Percentiles rank a stretch among this genome's conserved stretches.
phyloP scores from a whole-genome alignment of 2,797 vertebrate species.

The Potorous gilbertii region DNA sequence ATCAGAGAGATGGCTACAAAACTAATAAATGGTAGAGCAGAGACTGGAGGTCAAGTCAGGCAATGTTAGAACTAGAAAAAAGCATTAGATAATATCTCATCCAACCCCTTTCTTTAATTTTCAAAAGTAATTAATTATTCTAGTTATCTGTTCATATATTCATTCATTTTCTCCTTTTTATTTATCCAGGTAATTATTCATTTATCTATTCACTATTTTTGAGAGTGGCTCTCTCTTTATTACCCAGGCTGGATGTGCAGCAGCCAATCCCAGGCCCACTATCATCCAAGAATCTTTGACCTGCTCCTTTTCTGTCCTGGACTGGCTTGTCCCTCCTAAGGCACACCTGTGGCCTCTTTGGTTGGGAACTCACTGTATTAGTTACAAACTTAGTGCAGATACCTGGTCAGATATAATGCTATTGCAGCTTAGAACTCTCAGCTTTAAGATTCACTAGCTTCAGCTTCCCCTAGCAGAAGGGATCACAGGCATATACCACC shows the following conservation, averaged over 20 bases:
- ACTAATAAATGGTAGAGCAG: neutral
- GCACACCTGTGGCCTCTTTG: too few relatives aligned
- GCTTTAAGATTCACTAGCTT: too few relatives aligned
- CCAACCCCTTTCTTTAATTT: neutral
- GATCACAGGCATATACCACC: too few relatives aligned
- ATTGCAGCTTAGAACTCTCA: too few relatives aligned
- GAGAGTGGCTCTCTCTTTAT: neutral
- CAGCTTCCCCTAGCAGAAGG: too few relatives aligned
- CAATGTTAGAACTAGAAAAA: too few relatives aligned
- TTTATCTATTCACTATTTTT: neutral
- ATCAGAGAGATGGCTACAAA: neutral
- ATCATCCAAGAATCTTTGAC: neutral
- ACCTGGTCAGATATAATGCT: too few relatives aligned
- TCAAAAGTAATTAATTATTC: neutral
- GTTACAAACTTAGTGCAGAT: too few relatives aligned
- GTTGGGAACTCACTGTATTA: too few relatives aligned
- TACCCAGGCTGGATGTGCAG: neutral
- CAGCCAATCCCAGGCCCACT: neutral
- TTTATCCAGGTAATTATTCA: neutral
- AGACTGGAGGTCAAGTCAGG: neutral
- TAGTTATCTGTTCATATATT: neutral
- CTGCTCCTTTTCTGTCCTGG: neutral
- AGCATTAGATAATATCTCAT: neutral
- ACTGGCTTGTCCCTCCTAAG: too few relatives aligned
- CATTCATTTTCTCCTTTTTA: neutral